phyloP scores from a whole-genome alignment of 2,113 vertebrate genomes.

The Alligator mississippiensis region DNA sequence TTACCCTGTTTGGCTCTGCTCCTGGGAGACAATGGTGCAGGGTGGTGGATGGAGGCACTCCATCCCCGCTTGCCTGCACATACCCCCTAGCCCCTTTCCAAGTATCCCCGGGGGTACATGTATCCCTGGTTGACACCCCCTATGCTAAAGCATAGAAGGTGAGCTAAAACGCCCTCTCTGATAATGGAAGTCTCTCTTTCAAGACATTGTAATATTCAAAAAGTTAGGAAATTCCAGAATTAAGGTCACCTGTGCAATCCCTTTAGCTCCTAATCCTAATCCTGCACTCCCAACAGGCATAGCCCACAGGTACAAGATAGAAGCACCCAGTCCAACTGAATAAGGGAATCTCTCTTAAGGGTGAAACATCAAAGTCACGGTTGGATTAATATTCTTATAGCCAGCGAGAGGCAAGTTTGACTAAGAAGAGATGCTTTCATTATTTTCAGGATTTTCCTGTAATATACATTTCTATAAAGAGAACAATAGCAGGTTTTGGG shows the following conservation, averaged over 20 bases:
- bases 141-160: no score
- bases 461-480: neutral
- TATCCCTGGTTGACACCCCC: no score
- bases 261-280: neutral
- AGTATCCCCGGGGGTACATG: no score
- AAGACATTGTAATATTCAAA: neutral
- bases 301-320: neutral
- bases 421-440: neutral
- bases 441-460: neutral
- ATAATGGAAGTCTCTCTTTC: neutral
- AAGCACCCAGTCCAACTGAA: neutral
- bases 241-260: neutral
- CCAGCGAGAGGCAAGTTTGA: neutral
- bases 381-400: no score
- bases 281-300: accelerated
- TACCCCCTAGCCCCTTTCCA: no score
- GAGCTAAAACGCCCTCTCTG: no score
- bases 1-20: no score
- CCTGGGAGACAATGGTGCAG: no score
- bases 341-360: neutral
- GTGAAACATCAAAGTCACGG: neutral
- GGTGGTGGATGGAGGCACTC: no score
- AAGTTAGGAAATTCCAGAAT: neutral
- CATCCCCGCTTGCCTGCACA: no score
- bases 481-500: neutral